Evolutionary conservation across 2,888 invertebrate genomes (phyloP), one percentile per base, ranked within the genome.

Genomic region (Strigamia maritima): DNA sequence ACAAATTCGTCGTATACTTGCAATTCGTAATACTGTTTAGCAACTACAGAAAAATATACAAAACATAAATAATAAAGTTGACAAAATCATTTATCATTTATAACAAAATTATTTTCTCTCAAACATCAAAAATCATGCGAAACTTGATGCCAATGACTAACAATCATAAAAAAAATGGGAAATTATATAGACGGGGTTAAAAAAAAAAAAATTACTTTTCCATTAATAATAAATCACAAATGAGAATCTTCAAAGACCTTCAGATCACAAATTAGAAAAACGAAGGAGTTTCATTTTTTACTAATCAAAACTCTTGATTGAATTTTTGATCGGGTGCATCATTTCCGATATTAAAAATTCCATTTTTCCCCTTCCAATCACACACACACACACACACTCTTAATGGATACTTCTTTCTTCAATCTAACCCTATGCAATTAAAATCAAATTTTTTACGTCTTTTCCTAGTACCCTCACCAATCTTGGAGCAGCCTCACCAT

Each of bases 1-100:
- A 77, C 77, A 54, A 77, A 77, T 60, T 77, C 77, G 60, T 77
- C 77, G 60, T 77, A 77, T 40, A 77, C 77, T 54, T 77, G 77
- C 26, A 77, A 54, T 60, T 77, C 77, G 35, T 77, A 77, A 60
- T 77, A 77, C 77, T 77, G 77, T 54, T 77, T 77, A 26, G 77
- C 77, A 24, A 77, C 77, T 77, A 26, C 1, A 77, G 49, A 26
- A 28, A 77, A 60, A 54, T 12, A 77, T 16, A 10, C 7, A 77
- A 49, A 49, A 28, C 44, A n/a, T 22, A 75, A 60, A 60, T 8
- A 60, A 19, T 24, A 49, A 19, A 49, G 6, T 49, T 49, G 14
- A 49, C 16, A 49, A 49, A 60, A 60, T 44, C 2, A 16, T 60
- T 60, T 12, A 19, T 22, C 2, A 24, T 1, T 19, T 19, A 60